phyloP scores from a whole-genome alignment of 2,113 vertebrate species.

The Myotis yumanensis region DNA sequence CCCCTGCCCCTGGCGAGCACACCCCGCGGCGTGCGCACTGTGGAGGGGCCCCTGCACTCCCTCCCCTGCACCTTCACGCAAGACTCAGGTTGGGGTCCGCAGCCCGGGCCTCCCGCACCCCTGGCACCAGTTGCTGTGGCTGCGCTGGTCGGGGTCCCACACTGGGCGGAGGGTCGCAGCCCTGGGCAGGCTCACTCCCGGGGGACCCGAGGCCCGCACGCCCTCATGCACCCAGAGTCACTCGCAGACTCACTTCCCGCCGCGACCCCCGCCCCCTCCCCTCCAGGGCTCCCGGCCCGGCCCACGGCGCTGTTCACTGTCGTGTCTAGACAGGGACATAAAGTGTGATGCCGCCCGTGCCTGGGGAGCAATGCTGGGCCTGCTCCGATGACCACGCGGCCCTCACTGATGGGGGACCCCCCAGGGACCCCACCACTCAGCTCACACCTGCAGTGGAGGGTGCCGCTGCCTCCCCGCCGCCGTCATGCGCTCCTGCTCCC shows the following conservation, averaged over 20 bases:
- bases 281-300: background rate
- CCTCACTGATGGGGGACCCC: background rate
- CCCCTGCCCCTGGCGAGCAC: background rate
- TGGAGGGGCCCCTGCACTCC: background rate
- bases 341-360: background rate
- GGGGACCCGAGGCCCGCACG: background rate
- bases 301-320: background rate
- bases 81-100: background rate
- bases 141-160: background rate
- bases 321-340: conserved; percentile 60
- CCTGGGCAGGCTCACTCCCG: background rate
- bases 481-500: background rate
- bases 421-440: background rate
- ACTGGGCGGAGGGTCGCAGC: background rate
- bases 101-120: background rate
- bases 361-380: background rate
- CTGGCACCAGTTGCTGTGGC: background rate
- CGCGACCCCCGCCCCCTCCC: background rate
- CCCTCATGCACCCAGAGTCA: background rate
- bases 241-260: background rate
- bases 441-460: background rate
- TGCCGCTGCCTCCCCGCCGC: background rate
- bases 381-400: background rate
- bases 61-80: no score
- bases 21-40: background rate